Base-by-base conservation (phyloP, 2,888 invertebrate species). In the Polyommatus icarus region DNA sequence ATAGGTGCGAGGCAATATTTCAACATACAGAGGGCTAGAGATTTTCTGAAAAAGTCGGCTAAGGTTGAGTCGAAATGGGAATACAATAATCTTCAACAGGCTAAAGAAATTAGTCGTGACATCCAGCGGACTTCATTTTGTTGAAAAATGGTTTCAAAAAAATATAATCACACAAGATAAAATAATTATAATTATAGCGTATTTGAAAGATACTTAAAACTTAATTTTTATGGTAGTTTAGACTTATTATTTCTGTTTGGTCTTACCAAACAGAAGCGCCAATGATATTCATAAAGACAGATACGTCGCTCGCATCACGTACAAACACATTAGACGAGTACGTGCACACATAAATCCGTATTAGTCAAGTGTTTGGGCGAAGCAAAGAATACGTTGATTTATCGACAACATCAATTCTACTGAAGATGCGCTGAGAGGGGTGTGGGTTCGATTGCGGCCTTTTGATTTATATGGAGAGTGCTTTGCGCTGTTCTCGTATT, bases 341-440 rank as follows among this genome's bases (percentile, higher is more conserved):
- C 77, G 40, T 46, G 71, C 77, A 77, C 81, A 80, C 87, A 91
- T 91, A 91, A 91, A 91, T 91, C 88, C 87, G 83, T 84, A 90
- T 91, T 91, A 91, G 89, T 90, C 86, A 88, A 91, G 91, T 91
- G 90, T 90, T 89, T 88, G 90, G 90, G 91, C 89, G 90, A 72
- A 78, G 76, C 84, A 82, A 86, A 86, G 88, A 86, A 87, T 87
- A 87, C 87, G 46, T 81, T 90, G 91, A 91, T 91, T 90, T 91
- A 91, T 90, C 46, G 79, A 76, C 80, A 82, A 86, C 91, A 91
- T 91, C 91, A 91, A 91, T 91, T 90, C 87, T 88, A 85, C 86
- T 89, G 89, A 88, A 89, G 91, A 90, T 86, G 85, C 84, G 81
- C 80, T 77, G 79, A 79, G 86, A 85, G 85, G 87, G 84, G 81